phyloP scores from a whole-genome alignment of 2,113 vertebrate species.

The Oncorhynchus keta region DNA sequence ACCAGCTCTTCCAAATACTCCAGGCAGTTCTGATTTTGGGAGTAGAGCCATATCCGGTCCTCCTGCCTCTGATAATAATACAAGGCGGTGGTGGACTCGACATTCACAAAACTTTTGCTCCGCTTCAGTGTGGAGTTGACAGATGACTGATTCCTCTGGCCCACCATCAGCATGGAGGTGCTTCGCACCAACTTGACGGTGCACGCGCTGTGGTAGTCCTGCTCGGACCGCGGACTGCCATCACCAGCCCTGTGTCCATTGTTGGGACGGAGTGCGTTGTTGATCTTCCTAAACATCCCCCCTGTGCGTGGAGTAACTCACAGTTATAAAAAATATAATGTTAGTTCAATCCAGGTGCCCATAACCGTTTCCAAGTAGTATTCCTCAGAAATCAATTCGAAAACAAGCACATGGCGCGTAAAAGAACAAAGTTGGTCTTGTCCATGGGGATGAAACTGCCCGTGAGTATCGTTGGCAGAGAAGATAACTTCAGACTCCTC shows the following conservation, averaged over 20 bases:
- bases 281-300: constrained; percentile 73
- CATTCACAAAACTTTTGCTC: constrained; percentile 80
- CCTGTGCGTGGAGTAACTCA: constrained; percentile 23
- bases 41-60: constrained; percentile 86
- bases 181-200: constrained; percentile 86
- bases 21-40: constrained; percentile 88
- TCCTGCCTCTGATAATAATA: constrained; percentile 78
- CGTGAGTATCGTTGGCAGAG: neutral
- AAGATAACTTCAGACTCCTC: neutral
- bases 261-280: constrained; percentile 77
- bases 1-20: constrained; percentile 92
- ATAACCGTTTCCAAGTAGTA: neutral
- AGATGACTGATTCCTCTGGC: constrained; percentile 68
- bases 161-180: constrained; percentile 88
- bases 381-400: neutral
- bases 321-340: neutral
- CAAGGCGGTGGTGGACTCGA: constrained; percentile 70
- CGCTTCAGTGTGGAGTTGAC: constrained; percentile 78
- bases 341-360: neutral
- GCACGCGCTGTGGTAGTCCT: constrained; percentile 72
- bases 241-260: constrained; percentile 42
- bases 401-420: neutral
- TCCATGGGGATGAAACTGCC: constrained; percentile 59
- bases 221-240: constrained; percentile 39
- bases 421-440: neutral